Conservation (phyloP, 2,888 invertebrate species). For the Pherbina coryleti region DNA sequence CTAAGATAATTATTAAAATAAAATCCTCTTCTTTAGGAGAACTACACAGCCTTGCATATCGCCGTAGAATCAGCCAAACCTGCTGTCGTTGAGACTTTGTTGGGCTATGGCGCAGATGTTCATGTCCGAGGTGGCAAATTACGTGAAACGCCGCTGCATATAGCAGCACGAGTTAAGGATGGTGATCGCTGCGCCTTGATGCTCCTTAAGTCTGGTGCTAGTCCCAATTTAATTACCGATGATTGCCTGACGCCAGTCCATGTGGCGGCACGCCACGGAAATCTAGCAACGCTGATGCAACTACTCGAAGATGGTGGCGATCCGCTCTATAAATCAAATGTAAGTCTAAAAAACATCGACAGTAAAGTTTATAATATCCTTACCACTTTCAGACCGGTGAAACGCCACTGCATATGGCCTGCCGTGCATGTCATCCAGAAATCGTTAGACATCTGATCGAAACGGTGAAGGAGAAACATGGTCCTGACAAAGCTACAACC, state of each 20-base stretch:
- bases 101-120: slow-evolving; percentile 97
- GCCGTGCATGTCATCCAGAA: slow-evolving; percentile 85
- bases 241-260: slow-evolving; percentile 98
- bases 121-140: slow-evolving; percentile 92
- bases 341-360: slow-evolving; percentile 64
- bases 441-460: slow-evolving; percentile 89
- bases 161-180: slow-evolving; percentile 93
- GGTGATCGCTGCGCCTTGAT: slow-evolving; percentile 95
- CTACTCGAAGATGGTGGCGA: slow-evolving; percentile 95
- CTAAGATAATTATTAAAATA: not conserved
- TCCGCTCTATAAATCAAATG: slow-evolving; percentile 91
- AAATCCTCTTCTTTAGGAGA: slow-evolving; percentile 77
- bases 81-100: slow-evolving; percentile 92
- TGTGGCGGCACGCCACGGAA: slow-evolving; percentile 93
- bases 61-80: slow-evolving; percentile 96
- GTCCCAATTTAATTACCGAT: slow-evolving; percentile 94
- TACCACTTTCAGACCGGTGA: slow-evolving; percentile 81
- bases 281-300: slow-evolving; percentile 85
- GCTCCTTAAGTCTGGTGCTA: slow-evolving; percentile 97
- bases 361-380: not conserved
- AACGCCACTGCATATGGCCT: slow-evolving; percentile 95
- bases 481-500: slow-evolving; percentile 82
- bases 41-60: slow-evolving; percentile 97
- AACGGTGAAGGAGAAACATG: slow-evolving; percentile 82
- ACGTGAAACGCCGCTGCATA: slow-evolving; percentile 95